Evolutionary conservation across 2,888 invertebrate species (phyloP).

Genomic region (Rhaphigaster nebulosa): DNA sequence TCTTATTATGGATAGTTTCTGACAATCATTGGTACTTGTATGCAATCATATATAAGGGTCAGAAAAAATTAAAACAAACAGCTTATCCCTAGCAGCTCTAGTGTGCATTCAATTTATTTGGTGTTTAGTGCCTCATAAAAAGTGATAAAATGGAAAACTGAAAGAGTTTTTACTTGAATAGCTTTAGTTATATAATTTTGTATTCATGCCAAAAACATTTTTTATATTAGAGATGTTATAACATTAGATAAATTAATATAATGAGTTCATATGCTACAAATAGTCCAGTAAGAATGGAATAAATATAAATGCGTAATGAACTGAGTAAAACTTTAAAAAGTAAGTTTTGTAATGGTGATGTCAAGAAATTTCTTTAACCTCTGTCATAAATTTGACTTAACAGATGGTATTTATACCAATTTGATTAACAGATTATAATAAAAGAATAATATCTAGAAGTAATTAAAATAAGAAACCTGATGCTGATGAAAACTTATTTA

Average conservation of each 20-base stretch:
- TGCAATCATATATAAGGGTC: slow-evolving; percentile 22
- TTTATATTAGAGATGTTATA: slow-evolving; percentile 32
- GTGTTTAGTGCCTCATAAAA: slow-evolving; percentile 54
- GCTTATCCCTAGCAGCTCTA: slow-evolving; percentile 43
- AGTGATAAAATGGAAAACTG: slow-evolving; percentile 51
- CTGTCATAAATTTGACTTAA: not conserved
- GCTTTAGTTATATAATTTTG: slow-evolving; percentile 46
- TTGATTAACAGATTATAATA: not conserved
- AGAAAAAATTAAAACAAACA: not conserved
- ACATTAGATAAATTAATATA: slow-evolving; percentile 24
- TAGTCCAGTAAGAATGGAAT: slow-evolving; percentile 30
- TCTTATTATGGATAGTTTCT: slow-evolving; percentile 21
- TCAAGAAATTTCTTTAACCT: not conserved
- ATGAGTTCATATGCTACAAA: slow-evolving; percentile 8
- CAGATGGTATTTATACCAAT: not conserved
- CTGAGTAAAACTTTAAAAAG: not conserved
- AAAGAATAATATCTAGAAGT: not conserved
- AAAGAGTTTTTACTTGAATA: slow-evolving; percentile 55
- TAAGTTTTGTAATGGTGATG: not conserved
- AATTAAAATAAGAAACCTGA: not conserved
- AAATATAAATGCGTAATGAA: not conserved
- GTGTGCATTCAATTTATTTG: slow-evolving; percentile 42
- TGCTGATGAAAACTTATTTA: not conserved
- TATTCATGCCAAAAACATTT: slow-evolving; percentile 49
- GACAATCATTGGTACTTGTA: slow-evolving; percentile 20